phyloP scores from a whole-genome alignment of 2,888 invertebrate species.

The Endomychus coccineus region DNA sequence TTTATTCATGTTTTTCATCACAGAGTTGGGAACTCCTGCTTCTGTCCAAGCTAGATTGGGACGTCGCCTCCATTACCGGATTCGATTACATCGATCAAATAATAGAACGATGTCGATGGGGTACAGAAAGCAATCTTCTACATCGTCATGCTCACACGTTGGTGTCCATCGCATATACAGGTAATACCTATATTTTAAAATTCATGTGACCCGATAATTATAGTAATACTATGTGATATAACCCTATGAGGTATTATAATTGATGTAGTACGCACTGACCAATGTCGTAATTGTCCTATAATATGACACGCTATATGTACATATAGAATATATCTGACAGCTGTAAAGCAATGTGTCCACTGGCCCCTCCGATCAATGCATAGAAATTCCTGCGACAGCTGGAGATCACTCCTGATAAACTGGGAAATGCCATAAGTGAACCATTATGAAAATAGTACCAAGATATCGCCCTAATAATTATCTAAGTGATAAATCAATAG shows the following conservation, averaged over 20 bases:
- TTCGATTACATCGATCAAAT: constrained; percentile 79
- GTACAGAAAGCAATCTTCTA: constrained; percentile 52
- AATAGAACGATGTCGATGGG: constrained; percentile 58
- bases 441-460: too few species aligned
- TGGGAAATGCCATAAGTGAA: constrained; percentile 10
- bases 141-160: constrained; percentile 70
- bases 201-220: constrained; percentile 8
- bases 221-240: too few species aligned
- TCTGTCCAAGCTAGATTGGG: constrained; percentile 70
- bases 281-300: too few species aligned
- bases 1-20: constrained; percentile 30
- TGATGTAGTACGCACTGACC: too few species aligned
- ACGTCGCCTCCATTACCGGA: constrained; percentile 68
- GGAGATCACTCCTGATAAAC: constrained; percentile 13
- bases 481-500: too few species aligned
- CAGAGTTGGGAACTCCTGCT: constrained; percentile 78
- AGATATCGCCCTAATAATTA: too few species aligned
- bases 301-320: constrained; percentile 11
- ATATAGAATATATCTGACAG: constrained; percentile 10
- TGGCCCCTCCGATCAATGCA: neutral
- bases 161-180: constrained; percentile 71
- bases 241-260: too few species aligned
- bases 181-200: constrained; percentile 42
- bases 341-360: constrained; percentile 9
- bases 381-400: constrained; percentile 12